These are phyloP conservation scores for Orchesella cincta DNA, from an alignment of 1,140 invertebrate genomes.

Conservation along the genomic window DNA sequence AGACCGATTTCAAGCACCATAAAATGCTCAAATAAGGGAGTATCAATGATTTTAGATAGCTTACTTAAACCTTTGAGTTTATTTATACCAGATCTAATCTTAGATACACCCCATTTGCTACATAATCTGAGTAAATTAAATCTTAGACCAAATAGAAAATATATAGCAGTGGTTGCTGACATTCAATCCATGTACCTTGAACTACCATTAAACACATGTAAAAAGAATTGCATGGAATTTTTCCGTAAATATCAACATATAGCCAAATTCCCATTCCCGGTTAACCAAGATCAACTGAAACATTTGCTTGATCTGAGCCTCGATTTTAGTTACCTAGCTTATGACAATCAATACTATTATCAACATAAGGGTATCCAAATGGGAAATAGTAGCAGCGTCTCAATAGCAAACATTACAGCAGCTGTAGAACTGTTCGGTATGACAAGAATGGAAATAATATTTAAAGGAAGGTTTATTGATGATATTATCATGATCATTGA, in stretches of 20 bases:
- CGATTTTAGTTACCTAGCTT: not conserved
- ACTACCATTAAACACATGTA: conserved; percentile 14
- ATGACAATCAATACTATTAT: not conserved
- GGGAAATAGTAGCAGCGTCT: not conserved
- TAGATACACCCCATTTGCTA: conserved; percentile 9
- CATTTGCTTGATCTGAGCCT: not conserved
- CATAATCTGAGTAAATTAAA: not conserved
- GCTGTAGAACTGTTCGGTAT: not conserved
- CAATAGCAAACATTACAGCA: conserved; percentile 2
- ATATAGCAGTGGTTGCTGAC: not conserved
- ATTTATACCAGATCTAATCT: not conserved
- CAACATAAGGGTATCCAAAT: conserved; percentile 5
- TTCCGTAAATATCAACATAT: not conserved
- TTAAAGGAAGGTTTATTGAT: conserved; percentile 12
- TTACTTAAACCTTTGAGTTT: not conserved
- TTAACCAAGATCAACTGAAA: not conserved
- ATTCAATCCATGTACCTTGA: conserved; percentile 29
- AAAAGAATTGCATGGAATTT: not conserved
- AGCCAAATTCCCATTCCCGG: not conserved
- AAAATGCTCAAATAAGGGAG: not conserved
- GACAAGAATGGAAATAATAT: not conserved
- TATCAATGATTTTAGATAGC: not conserved
- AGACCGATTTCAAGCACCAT: not conserved
- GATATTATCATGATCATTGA: conserved; percentile 11
- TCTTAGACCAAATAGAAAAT: not conserved